Percentiles rank a stretch among this genome's conserved stretches.
phyloP scores from a whole-genome alignment of 2,797 vertebrate genomes.

The Phaenicophaeus curvirostris region DNA sequence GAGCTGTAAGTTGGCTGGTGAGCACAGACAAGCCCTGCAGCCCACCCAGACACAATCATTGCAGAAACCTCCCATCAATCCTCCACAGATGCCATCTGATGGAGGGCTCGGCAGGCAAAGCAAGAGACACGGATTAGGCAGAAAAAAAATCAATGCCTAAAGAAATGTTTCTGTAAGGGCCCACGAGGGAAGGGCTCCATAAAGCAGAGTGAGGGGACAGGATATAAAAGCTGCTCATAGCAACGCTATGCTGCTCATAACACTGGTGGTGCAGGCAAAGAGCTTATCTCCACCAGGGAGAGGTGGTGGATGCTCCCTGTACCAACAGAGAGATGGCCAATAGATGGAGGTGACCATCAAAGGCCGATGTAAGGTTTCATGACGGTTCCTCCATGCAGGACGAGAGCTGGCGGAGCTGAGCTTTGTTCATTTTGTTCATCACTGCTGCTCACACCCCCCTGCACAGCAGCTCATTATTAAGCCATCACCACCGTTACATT shows the following conservation, averaged over 20 bases:
- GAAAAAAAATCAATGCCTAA: background rate
- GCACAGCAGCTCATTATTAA: background rate
- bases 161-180: background rate
- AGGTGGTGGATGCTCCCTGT: fast-evolving
- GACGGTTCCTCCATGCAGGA: background rate
- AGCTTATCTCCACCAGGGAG: background rate
- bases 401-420: background rate
- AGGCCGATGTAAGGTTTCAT: fast-evolving
- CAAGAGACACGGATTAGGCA: background rate
- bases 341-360: fast-evolving
- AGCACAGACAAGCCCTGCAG: background rate
- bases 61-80: background rate
- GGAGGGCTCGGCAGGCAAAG: background rate
- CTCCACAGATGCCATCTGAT: background rate
- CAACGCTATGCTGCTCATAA: fast-evolving
- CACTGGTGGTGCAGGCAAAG: background rate
- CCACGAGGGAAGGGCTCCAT: background rate
- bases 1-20: background rate
- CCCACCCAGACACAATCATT: fast-evolving
- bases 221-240: background rate
- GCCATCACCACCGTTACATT: background rate
- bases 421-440: background rate
- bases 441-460: background rate
- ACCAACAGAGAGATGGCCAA: background rate
- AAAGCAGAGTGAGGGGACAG: background rate